These are phyloP conservation scores for Clunio marinus DNA, from an alignment of 2,888 invertebrate genomes.

Conservation along the genomic window DNA sequence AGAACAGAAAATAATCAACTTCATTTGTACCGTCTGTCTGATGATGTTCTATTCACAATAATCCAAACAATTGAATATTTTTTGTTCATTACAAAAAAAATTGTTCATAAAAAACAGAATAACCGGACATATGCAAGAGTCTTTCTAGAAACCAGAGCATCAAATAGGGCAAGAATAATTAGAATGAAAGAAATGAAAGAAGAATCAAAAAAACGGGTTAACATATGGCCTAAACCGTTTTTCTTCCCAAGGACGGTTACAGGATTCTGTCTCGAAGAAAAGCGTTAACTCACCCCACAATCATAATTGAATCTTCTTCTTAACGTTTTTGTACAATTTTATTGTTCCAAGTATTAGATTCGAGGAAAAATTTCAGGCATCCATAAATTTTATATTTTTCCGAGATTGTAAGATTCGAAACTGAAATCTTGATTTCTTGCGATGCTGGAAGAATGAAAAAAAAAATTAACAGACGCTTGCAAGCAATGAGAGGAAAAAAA, in stretches of 20 bases:
- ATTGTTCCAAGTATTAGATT: background rate
- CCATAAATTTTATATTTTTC: slow-evolving; percentile 26
- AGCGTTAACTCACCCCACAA: slow-evolving; percentile 29
- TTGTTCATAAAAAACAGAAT: background rate
- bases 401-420: too few relatives aligned
- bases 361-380: slow-evolving; percentile 27
- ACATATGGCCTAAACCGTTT: slow-evolving; percentile 35
- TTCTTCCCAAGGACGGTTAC: slow-evolving; percentile 1
- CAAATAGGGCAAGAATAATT: slow-evolving; percentile 6
- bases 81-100: background rate
- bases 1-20: too few relatives aligned
- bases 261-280: background rate
- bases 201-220: slow-evolving; percentile 28
- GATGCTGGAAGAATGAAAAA: too few relatives aligned
- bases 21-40: background rate
- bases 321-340: background rate
- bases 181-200: slow-evolving; percentile 31
- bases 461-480: slow-evolving; percentile 28
- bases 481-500: background rate
- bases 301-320: background rate
- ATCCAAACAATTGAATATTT: slow-evolving; percentile 8
- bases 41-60: background rate
- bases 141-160: slow-evolving; percentile 27
- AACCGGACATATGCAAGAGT: slow-evolving; percentile 33
- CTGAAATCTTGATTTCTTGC: slow-evolving; percentile 7